These are phyloP conservation scores for Condylura cristata DNA, from an alignment of 2,113 vertebrate species.

Conservation along the genomic window DNA sequence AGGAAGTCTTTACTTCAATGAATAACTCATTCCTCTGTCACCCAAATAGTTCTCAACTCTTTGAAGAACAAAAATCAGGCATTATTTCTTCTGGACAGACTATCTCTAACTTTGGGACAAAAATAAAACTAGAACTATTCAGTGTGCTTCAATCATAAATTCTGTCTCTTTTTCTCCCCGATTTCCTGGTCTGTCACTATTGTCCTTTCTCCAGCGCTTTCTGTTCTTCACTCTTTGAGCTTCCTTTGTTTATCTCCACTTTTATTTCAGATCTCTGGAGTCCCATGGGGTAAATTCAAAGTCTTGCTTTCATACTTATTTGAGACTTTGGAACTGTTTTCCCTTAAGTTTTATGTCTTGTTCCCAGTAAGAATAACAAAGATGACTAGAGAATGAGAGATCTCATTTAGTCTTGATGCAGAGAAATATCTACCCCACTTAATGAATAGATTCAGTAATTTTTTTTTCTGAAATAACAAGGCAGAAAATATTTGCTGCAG, in stretches of 20 bases:
- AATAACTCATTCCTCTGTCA: neutral
- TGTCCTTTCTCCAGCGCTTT: neutral
- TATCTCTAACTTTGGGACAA: neutral
- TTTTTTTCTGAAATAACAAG: neutral
- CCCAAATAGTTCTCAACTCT: neutral
- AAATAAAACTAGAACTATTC: constrained; percentile 41
- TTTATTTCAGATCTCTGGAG: constrained; percentile 25
- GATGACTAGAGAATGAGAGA: neutral
- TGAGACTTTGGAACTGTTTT: constrained; percentile 40
- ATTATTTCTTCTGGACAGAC: constrained; percentile 47
- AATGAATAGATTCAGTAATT: neutral
- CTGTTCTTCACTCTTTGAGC: neutral
- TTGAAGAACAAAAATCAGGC: neutral
- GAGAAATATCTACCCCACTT: neutral
- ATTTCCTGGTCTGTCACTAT: neutral
- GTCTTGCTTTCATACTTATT: neutral
- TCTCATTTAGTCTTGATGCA: neutral
- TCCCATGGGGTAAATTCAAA: constrained; percentile 34
- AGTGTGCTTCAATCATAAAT: constrained; percentile 25
- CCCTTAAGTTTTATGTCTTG: constrained; percentile 13
- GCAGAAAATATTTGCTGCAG: neutral
- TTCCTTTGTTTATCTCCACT: constrained; percentile 28
- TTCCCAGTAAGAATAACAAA: neutral
- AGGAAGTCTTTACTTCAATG: neutral
- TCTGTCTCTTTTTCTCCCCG: neutral